Evolutionary conservation across 2,113 vertebrate genomes (phyloP).

Genomic region (Ornithorhynchus anatinus): DNA sequence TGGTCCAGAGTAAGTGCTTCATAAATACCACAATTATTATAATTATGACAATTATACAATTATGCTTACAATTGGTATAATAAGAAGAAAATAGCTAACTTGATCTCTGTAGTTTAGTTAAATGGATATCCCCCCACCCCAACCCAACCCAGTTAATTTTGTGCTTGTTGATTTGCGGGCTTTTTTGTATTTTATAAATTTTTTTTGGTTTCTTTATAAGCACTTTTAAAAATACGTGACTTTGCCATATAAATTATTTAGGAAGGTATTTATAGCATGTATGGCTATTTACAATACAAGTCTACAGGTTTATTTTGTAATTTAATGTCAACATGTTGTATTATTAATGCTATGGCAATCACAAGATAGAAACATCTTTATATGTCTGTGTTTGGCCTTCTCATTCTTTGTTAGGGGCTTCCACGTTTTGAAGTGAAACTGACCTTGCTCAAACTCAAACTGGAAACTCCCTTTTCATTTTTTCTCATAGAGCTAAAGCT

Average conservation of each 20-base stretch:
- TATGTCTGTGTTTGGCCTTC: slow-evolving; percentile 19
- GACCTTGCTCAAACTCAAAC: background rate
- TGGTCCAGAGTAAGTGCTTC: too few relatives aligned
- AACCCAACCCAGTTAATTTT: too few relatives aligned
- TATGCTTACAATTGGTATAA: too few relatives aligned
- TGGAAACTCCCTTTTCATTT: background rate
- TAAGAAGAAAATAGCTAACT: too few relatives aligned
- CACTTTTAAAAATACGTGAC: background rate
- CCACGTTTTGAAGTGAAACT: background rate
- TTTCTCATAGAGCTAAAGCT: background rate
- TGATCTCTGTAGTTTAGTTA: too few relatives aligned
- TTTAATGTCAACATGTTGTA: slow-evolving; percentile 42
- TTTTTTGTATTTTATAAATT: too few relatives aligned
- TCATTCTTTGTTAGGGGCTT: background rate
- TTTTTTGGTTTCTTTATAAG: too few relatives aligned
- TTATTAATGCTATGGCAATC: slow-evolving; percentile 39
- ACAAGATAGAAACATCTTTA: slow-evolving; percentile 26
- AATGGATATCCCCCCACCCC: too few relatives aligned
- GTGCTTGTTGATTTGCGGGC: too few relatives aligned
- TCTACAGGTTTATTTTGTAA: slow-evolving; percentile 25
- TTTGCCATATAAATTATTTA: slow-evolving; percentile 36
- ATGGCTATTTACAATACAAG: background rate
- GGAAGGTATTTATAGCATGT: background rate
- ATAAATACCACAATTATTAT: too few relatives aligned
- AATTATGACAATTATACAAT: too few relatives aligned